Evolutionary conservation across 2,888 invertebrate species (phyloP).

Genomic region (Hymenopus coronatus): DNA sequence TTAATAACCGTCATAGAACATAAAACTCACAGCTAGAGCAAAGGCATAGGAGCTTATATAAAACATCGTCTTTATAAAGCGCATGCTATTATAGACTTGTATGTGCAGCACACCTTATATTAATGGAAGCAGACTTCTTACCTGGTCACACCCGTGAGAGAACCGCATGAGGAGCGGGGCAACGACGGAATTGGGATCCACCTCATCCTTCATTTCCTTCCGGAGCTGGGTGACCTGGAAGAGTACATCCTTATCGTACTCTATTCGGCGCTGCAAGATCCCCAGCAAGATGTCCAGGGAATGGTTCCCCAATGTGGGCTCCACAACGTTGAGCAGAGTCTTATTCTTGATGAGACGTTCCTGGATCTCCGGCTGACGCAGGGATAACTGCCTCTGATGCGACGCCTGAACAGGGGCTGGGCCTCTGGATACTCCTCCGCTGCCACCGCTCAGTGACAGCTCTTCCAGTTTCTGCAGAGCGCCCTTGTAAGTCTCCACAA

Average conservation of each 20-base stretch:
- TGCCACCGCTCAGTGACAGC: slow-evolving; percentile 53
- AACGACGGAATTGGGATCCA: slow-evolving; percentile 61
- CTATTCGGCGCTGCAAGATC: slow-evolving; percentile 72
- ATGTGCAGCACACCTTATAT: too few relatives aligned
- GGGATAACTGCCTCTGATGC: slow-evolving; percentile 82
- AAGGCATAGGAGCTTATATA: too few relatives aligned
- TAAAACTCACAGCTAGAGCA: too few relatives aligned
- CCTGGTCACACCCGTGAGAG: slow-evolving; percentile 54
- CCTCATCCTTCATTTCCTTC: slow-evolving; percentile 54
- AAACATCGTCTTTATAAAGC: too few relatives aligned
- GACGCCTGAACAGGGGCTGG: slow-evolving; percentile 81
- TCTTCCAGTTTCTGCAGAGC: slow-evolving; percentile 85
- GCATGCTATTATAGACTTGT: too few relatives aligned
- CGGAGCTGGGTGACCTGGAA: slow-evolving; percentile 60
- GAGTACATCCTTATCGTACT: slow-evolving; percentile 87
- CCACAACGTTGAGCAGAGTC: slow-evolving; percentile 67
- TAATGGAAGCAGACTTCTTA: slow-evolving; percentile 37
- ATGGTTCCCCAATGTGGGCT: slow-evolving; percentile 76
- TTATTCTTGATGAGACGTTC: slow-evolving; percentile 89
- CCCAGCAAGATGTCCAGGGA: slow-evolving; percentile 73
- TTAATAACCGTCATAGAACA: too few relatives aligned
- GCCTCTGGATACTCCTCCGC: slow-evolving; percentile 51
- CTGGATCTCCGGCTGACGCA: slow-evolving; percentile 83
- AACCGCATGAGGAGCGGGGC: slow-evolving; percentile 54
- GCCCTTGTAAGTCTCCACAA: slow-evolving; percentile 44